Conservation (phyloP, 2,797 vertebrate genomes). For the Gallinago solitaria region DNA sequence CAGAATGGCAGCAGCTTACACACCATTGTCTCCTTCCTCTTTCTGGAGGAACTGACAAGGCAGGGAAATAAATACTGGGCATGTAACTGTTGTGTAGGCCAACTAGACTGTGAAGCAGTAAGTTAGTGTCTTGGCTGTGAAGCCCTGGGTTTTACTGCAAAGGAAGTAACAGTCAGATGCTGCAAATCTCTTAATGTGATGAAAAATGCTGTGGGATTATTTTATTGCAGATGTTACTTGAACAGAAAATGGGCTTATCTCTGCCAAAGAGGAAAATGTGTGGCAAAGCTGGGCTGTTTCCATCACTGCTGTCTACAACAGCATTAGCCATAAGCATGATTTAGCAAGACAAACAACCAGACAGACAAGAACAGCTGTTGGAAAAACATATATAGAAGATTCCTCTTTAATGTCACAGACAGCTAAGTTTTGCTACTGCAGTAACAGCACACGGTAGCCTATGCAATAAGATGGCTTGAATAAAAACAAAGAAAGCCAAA, state of each 20-base stretch:
- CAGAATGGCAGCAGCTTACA: not conserved
- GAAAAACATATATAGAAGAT: not conserved
- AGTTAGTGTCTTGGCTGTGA: not conserved
- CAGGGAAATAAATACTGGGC: not conserved
- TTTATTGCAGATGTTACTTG: not conserved
- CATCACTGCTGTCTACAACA: not conserved
- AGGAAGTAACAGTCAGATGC: not conserved
- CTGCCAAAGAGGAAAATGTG: rapidly evolving
- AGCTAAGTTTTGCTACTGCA: not conserved
- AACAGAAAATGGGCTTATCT: not conserved
- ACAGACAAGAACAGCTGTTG: not conserved
- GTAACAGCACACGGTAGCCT: not conserved
- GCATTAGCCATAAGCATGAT: not conserved
- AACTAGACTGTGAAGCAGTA: not conserved
- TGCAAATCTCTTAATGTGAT: not conserved
- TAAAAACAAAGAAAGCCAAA: not conserved
- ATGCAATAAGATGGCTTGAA: not conserved
- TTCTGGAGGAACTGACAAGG: not conserved
- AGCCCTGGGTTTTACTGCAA: not conserved
- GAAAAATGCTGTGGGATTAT: not conserved
- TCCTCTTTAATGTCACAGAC: not conserved
- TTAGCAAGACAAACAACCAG: not conserved
- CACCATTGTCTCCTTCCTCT: not conserved
- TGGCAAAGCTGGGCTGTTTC: not conserved
- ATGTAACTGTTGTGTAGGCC: rapidly evolving